Percentiles rank a stretch among this genome's conserved stretches.
Evolutionary conservation across 2,888 invertebrate species (phyloP).

Genomic region (Automeris io): DNA sequence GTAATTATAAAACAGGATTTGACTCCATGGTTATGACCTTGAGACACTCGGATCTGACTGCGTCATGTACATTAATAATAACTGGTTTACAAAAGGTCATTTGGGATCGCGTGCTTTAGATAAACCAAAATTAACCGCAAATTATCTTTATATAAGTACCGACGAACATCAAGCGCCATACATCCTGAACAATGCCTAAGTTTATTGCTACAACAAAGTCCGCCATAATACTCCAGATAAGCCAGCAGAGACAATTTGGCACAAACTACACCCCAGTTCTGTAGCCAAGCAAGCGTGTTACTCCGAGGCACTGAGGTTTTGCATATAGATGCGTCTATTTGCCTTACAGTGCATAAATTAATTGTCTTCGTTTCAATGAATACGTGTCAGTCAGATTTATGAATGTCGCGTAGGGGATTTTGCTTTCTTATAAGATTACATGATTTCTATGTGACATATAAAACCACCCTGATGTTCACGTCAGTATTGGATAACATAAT

Average conservation of each 20-base stretch:
- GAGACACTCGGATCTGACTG: neutral
- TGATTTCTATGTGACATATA: slow-evolving; percentile 5
- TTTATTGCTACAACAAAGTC: slow-evolving; percentile 60
- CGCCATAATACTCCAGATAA: slow-evolving; percentile 71
- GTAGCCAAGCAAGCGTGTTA: slow-evolving; percentile 59
- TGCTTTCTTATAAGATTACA: slow-evolving; percentile 24
- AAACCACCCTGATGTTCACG: neutral
- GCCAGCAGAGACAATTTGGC: slow-evolving; percentile 75
- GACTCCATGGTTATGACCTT: slow-evolving; percentile 2
- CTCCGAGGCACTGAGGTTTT: slow-evolving; percentile 56
- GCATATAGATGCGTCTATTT: slow-evolving; percentile 73
- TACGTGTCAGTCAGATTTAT: slow-evolving; percentile 46
- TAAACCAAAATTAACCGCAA: slow-evolving; percentile 38
- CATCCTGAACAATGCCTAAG: slow-evolving; percentile 55
- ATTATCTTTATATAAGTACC: slow-evolving; percentile 40
- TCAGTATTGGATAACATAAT: no score
- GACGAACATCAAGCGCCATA: slow-evolving; percentile 46
- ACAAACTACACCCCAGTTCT: slow-evolving; percentile 66
- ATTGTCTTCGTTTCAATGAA: slow-evolving; percentile 62
- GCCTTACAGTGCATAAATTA: slow-evolving; percentile 69
- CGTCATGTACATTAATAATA: neutral
- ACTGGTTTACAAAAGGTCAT: slow-evolving; percentile 6
- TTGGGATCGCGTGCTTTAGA: slow-evolving; percentile 8
- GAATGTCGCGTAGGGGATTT: slow-evolving; percentile 24
- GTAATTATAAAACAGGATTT: slow-evolving; percentile 1